Evolutionary conservation across 2,113 vertebrate species (phyloP), one percentile per base, ranked within the genome.

Genomic region (Holacanthus passer): DNA sequence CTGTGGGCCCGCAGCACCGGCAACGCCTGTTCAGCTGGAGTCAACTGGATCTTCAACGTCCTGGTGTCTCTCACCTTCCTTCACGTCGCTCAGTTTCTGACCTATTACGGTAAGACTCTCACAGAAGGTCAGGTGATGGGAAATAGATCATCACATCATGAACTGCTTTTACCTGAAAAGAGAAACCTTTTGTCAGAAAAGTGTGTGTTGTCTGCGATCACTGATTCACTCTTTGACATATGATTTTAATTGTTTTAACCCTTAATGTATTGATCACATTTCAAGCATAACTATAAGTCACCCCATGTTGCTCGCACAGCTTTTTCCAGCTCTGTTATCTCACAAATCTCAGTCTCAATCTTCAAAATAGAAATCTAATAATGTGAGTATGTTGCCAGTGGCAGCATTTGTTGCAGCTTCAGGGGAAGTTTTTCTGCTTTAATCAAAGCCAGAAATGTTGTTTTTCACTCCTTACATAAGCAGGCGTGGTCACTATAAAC

Each of bases 41-140:
- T 98, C 87, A 99, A 99, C 92, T 99, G 98, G 98, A 96, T 95
- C 86, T 98, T 96, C 91, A 99, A 99, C n/a, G 97, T 99, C 58
- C 91, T 99, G 0, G 97, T 99, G 69, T 99, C 98, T 0, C 80
- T 99, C 87, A 99, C 97, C 0, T 99, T 99, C 87, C 95, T 99
- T 45, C 97, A 99, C 22, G 94, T 96, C 2, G 97, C 98, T 0
- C 92, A 99, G 53, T 96, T 96, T 77, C 96, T 99, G 77, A 98
- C 97, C 0, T 99, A 99, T 85, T 98, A 98, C 10, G 98, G 98
- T 99, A 93, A 80, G 70, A 41, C 10, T 37, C 52, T 22, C 5
- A 37, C 32, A 35, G 20, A 31, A 35, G 5, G 7, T 59, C 63
- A 2, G 5, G 9, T 24, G 47, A 32, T 4, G 19, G 6, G 27